Evolutionary conservation across 2,113 vertebrate genomes (phyloP).

Genomic region (Gila orcuttii): DNA sequence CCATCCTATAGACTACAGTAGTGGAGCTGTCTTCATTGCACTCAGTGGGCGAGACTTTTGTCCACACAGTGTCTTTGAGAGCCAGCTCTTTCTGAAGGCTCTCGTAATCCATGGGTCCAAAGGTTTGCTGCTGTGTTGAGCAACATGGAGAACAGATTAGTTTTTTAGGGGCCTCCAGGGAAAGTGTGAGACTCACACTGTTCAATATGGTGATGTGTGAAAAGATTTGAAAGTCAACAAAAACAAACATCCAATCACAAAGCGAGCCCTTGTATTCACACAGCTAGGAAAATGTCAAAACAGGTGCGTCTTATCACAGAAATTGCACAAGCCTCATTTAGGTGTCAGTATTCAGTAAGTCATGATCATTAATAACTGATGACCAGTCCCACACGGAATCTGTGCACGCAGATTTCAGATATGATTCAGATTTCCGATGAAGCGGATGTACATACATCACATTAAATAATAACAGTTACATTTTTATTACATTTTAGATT

Average conservation of each 20-base stretch:
- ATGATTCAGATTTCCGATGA: background rate
- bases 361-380: background rate
- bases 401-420: background rate
- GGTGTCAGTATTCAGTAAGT: background rate
- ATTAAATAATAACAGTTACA: background rate
- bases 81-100: conserved; percentile 97
- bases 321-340: background rate
- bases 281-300: background rate
- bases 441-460: too few species aligned
- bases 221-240: conserved; percentile 2
- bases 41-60: conserved; percentile 92
- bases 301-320: background rate
- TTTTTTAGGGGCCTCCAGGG: conserved; percentile 63
- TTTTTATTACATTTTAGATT: background rate
- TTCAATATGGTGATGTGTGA: conserved; percentile 26
- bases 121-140: conserved; percentile 92
- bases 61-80: conserved; percentile 97
- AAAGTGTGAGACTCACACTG: conserved; percentile 22
- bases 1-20: conserved; percentile 99
- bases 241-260: background rate
- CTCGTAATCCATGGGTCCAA: conserved; percentile 97
- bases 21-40: conserved; percentile 94
- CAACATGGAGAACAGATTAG: conserved; percentile 92
- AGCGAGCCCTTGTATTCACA: background rate
- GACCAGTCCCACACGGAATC: conserved; percentile 7